Evolutionary conservation across 2,888 invertebrate genomes (phyloP).

Genomic region (Pardosa pseudoannulata): DNA sequence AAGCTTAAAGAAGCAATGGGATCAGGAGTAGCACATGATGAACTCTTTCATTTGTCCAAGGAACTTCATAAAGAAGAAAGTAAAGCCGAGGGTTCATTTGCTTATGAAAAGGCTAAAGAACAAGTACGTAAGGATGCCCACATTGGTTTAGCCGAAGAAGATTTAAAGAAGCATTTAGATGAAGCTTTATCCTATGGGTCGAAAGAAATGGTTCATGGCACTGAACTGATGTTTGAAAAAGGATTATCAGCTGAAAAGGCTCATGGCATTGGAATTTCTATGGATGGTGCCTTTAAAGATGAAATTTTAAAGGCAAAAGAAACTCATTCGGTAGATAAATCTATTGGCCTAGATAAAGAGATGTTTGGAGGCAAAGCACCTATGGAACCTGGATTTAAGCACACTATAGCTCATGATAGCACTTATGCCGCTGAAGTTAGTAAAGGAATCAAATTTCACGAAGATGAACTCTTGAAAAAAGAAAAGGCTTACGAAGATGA

Average conservation of each 20-base stretch:
- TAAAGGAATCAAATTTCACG: not conserved
- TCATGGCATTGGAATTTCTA: not conserved
- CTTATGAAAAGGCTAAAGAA: slow-evolving; percentile 52
- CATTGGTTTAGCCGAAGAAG: not conserved
- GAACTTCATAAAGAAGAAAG: not conserved
- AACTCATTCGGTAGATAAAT: not conserved
- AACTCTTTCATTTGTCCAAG: not conserved
- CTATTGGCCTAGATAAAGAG: not conserved
- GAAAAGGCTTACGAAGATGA: no score
- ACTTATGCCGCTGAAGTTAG: not conserved
- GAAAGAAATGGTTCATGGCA: not conserved
- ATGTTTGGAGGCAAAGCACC: not conserved
- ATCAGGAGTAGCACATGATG: not conserved
- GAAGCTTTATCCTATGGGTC: not conserved
- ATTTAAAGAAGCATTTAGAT: slow-evolving; percentile 11
- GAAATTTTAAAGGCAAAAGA: not conserved
- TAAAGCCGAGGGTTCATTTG: slow-evolving; percentile 23
- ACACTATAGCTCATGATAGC: no score
- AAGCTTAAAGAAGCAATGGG: not conserved
- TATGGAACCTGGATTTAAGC: not conserved
- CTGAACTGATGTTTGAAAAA: not conserved
- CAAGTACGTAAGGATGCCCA: slow-evolving; percentile 41
- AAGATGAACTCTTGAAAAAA: no score
- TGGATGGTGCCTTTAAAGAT: not conserved
- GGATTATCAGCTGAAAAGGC: not conserved